Evolutionary conservation across 2,797 vertebrate species (phyloP).

Genomic region (Microhierax caerulescens): DNA sequence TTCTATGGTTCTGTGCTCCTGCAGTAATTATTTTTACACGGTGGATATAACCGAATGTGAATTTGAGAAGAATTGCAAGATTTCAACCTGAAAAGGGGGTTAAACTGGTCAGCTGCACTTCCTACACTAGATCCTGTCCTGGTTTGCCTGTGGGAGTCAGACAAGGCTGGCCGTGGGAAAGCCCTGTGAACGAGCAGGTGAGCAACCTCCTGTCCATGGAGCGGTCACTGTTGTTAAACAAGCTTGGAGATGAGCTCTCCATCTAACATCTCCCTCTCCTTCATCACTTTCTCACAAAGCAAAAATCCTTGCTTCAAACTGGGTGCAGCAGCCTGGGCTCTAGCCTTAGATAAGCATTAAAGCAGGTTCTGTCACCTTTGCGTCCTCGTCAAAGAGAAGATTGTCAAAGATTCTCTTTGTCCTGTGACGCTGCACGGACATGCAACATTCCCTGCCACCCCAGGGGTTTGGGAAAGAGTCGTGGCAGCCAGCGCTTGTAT

Average conservation of each 20-base stretch:
- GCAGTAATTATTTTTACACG: background rate
- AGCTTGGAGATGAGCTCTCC: background rate
- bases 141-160: background rate
- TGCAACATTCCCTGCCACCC: background rate
- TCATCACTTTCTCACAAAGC: background rate
- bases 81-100: background rate
- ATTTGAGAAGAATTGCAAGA: background rate
- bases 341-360: background rate
- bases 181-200: background rate
- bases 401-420: too few species aligned
- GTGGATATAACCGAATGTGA: background rate
- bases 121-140: background rate
- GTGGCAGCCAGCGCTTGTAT: background rate
- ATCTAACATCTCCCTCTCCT: background rate
- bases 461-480: background rate
- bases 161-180: background rate
- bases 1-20: background rate
- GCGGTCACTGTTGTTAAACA: background rate
- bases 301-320: background rate
- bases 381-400: background rate
- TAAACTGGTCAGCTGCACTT: background rate
- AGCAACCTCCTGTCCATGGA: background rate
- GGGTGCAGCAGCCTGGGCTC: background rate
- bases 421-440: background rate
- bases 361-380: background rate